phyloP scores from a whole-genome alignment of 2,113 vertebrate species.

The Epinephelus fuscoguttatus region DNA sequence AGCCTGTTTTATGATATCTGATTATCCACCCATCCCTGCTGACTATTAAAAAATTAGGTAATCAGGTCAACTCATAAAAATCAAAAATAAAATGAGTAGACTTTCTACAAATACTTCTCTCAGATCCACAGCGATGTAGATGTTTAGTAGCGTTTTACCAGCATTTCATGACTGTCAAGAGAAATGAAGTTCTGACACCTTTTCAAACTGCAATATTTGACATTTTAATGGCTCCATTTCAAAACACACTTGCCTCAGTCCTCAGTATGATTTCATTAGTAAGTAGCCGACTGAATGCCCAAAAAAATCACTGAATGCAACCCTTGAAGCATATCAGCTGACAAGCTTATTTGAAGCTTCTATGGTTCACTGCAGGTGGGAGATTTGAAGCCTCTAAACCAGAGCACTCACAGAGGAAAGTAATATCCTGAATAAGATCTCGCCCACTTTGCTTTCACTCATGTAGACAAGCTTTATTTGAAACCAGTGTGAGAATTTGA shows the following conservation, averaged over 20 bases:
- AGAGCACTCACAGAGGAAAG: conserved; percentile 34
- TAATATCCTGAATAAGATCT: conserved; percentile 53
- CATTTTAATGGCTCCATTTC: conserved; percentile 26
- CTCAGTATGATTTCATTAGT: conserved; percentile 15
- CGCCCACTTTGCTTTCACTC: conserved; percentile 14
- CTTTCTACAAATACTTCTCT: not conserved
- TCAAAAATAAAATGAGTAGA: not conserved
- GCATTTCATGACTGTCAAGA: not conserved
- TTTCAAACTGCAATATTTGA: not conserved
- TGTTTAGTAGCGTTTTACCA: not conserved
- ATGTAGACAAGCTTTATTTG: conserved; percentile 35
- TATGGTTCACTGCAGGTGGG: conserved; percentile 19
- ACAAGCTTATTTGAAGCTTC: conserved; percentile 39
- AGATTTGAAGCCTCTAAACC: conserved; percentile 20
- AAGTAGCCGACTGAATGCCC: conserved; percentile 1
- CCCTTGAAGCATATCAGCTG: conserved; percentile 26
- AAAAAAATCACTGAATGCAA: not conserved
- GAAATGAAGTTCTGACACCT: not conserved
- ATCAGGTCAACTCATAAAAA: conserved; percentile 17
- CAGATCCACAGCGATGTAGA: not conserved
- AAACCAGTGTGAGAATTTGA: conserved; percentile 5
- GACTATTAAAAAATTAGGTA: not conserved
- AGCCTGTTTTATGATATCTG: conserved; percentile 35
- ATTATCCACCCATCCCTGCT: conserved; percentile 21
- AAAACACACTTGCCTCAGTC: conserved; percentile 8